phyloP scores from a whole-genome alignment of 2,888 invertebrate species.

The Sympetrum striolatum region DNA sequence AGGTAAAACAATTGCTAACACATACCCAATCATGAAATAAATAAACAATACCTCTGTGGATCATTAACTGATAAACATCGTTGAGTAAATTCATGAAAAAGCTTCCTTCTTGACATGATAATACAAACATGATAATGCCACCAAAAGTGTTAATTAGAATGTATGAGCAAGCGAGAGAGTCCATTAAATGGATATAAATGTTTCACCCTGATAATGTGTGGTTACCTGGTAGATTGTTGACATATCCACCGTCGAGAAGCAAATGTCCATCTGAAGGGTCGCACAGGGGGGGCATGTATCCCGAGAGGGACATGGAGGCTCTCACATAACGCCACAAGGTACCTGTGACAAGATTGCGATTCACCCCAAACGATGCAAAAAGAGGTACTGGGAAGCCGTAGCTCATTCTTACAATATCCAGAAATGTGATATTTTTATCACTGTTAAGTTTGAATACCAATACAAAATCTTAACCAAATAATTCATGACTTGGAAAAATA shows the following conservation, averaged over 20 bases:
- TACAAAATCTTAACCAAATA: too few species aligned
- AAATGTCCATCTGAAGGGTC: constrained; percentile 99
- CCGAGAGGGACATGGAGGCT: constrained; percentile 98
- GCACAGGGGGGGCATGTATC: constrained; percentile 99
- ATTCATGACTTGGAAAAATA: too few species aligned
- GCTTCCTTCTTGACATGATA: too few species aligned
- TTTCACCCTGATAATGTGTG: constrained; percentile 50
- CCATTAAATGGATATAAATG: background rate
- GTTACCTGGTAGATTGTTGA: constrained; percentile 99
- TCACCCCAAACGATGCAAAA: constrained; percentile 46
- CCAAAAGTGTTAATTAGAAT: background rate
- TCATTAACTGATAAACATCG: too few species aligned
- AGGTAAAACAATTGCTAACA: too few species aligned
- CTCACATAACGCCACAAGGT: constrained; percentile 98
- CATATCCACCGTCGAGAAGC: constrained; percentile 99
- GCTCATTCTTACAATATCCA: background rate
- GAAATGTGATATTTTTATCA: background rate
- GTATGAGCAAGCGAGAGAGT: constrained; percentile 38
- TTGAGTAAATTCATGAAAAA: too few species aligned
- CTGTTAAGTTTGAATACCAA: too few species aligned
- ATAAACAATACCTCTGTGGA: too few species aligned
- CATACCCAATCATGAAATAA: too few species aligned
- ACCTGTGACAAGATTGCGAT: constrained; percentile 70
- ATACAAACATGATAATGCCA: background rate
- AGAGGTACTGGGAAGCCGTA: background rate